phyloP scores from a whole-genome alignment of 2,113 vertebrate genomes.

The Sardina pilchardus region DNA sequence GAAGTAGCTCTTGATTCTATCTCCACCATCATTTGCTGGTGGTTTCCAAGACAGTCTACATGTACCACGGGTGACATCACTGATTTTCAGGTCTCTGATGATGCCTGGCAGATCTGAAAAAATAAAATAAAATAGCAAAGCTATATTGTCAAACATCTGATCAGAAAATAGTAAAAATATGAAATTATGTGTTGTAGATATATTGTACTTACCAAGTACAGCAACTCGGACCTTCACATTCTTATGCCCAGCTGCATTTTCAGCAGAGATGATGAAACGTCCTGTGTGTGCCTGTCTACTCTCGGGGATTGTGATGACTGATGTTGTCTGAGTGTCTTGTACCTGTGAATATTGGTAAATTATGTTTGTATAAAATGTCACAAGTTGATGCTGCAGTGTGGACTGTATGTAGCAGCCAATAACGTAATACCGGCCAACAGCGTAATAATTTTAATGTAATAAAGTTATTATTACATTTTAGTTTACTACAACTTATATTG shows the following conservation, averaged over 20 bases:
- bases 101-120: slow-evolving; percentile 86
- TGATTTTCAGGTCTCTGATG: slow-evolving; percentile 91
- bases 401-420: no score
- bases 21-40: slow-evolving; percentile 91
- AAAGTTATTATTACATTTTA: no score
- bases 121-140: background rate
- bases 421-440: no score
- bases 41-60: slow-evolving; percentile 94
- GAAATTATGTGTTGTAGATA: background rate
- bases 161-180: background rate
- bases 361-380: background rate
- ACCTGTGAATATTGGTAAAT: slow-evolving; percentile 66
- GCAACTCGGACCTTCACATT: slow-evolving; percentile 84
- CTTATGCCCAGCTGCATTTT: slow-evolving; percentile 93
- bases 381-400: background rate
- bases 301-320: slow-evolving; percentile 79
- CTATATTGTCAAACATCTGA: background rate
- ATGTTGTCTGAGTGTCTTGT: slow-evolving; percentile 81
- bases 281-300: slow-evolving; percentile 87
- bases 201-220: slow-evolving; percentile 82
- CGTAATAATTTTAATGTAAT: no score
- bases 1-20: slow-evolving; percentile 92
- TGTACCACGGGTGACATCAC: slow-evolving; percentile 88
- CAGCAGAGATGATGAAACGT: slow-evolving; percentile 89
- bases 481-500: no score